A percentile compares a stretch with the other conserved stretches of the same genome.
phyloP scores from a whole-genome alignment of 2,797 vertebrate genomes.

The Pelodytes ibericus region DNA sequence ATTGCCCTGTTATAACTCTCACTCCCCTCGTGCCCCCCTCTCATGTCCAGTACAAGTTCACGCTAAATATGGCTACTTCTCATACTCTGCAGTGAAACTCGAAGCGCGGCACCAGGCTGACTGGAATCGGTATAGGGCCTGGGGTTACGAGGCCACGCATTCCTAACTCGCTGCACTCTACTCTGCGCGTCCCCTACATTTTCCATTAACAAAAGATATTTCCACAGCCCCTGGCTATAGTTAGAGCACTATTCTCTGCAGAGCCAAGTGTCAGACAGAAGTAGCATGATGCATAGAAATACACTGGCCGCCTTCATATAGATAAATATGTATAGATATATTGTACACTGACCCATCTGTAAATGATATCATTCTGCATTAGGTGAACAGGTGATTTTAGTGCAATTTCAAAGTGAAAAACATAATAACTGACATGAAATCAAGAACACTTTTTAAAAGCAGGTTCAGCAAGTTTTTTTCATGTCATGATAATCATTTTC shows the following conservation, averaged over 20 bases:
- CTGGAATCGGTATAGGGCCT: constrained; percentile 77
- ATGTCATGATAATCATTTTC: no score
- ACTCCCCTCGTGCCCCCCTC: constrained; percentile 45
- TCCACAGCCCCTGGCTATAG: constrained; percentile 1
- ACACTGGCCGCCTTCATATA: no score
- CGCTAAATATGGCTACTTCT: constrained; percentile 88
- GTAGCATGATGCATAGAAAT: no score
- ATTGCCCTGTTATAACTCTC: constrained; percentile 61
- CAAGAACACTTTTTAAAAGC: no score
- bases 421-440: no score
- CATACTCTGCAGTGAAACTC: constrained; percentile 84
- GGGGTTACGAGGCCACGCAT: constrained; percentile 63
- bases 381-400: no score
- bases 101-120: constrained; percentile 92
- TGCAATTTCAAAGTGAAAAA: no score
- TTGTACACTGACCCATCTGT: no score
- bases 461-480: no score
- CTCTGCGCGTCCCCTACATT: neutral
- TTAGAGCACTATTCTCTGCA: neutral
- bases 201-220: constrained; percentile 22
- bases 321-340: no score
- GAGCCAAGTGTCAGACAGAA: no score
- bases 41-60: constrained; percentile 63
- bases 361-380: no score
- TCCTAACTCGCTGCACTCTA: constrained; percentile 20